A percentile compares a stretch with the other conserved stretches of the same genome.
Conservation (phyloP, 1,140 invertebrate species). For the Subanguina moxae region DNA sequence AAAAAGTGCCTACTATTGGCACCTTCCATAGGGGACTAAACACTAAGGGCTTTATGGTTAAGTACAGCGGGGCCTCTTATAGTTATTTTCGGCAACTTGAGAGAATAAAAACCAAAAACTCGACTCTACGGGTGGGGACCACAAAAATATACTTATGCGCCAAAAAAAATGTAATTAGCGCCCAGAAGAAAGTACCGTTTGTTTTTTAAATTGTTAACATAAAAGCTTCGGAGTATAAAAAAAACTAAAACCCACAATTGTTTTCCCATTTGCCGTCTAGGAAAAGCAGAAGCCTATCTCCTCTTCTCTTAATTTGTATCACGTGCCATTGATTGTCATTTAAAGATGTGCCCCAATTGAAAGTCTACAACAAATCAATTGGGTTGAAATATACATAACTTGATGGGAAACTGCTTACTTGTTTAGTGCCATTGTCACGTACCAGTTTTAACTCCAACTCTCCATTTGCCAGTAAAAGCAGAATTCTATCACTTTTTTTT, state of each 20-base stretch:
- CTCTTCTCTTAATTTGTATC: slow-evolving; percentile 76
- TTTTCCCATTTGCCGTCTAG: slow-evolving; percentile 68
- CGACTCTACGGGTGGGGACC: too few species aligned
- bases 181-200: too few species aligned
- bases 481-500: slow-evolving; percentile 9
- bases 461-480: slow-evolving; percentile 17
- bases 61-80: too few species aligned
- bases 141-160: too few species aligned
- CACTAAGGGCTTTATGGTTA: too few species aligned
- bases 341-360: slow-evolving; percentile 69
- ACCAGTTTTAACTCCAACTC: slow-evolving; percentile 7
- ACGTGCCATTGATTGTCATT: slow-evolving; percentile 94
- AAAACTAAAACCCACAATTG: slow-evolving; percentile 13
- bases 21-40: too few species aligned
- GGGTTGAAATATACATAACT: background rate
- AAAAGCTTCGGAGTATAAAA: too few species aligned
- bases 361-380: slow-evolving; percentile 36
- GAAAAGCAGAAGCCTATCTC: slow-evolving; percentile 75
- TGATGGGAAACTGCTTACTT: slow-evolving; percentile 27
- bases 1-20: too few species aligned
- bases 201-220: too few species aligned
- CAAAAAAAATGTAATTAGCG: too few species aligned
- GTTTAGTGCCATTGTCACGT: slow-evolving; percentile 12
- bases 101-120: background rate
- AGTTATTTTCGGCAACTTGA: too few species aligned